Percentiles rank a stretch among this genome's conserved stretches.
These are phyloP conservation scores for Lamellibrachia satsuma DNA, from an alignment of 2,888 invertebrate species.

Conservation along the genomic window DNA sequence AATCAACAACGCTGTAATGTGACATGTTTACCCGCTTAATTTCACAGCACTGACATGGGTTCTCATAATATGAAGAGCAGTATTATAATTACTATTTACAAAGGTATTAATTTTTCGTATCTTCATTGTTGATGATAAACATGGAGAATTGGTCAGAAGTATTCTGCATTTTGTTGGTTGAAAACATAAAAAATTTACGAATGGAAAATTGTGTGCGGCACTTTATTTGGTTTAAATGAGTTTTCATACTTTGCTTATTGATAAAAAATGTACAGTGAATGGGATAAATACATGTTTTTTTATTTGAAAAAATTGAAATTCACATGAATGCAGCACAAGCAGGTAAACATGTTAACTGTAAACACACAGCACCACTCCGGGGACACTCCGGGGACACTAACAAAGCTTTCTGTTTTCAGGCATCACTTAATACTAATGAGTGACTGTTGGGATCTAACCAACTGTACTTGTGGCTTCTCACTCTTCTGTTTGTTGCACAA, in stretches of 20 bases:
- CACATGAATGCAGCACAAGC: not conserved
- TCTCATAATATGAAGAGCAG: not conserved
- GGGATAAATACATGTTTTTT: not conserved
- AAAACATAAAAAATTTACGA: too few species aligned
- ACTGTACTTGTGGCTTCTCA: not conserved
- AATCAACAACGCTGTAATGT: not conserved
- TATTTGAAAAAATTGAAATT: not conserved
- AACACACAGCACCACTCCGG: too few species aligned
- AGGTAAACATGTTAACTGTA: not conserved
- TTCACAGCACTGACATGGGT: not conserved
- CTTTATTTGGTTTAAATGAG: too few species aligned
- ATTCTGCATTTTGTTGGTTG: too few species aligned
- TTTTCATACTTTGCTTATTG: not conserved
- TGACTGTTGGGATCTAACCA: not conserved
- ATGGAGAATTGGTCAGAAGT: too few species aligned
- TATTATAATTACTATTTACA: not conserved
- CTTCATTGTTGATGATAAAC: too few species aligned
- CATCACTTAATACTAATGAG: not conserved
- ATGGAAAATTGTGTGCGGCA: too few species aligned
- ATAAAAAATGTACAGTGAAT: not conserved
- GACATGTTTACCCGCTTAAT: not conserved
- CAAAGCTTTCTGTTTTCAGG: not conserved
- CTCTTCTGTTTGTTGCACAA: not conserved
- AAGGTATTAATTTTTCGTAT: too few species aligned
- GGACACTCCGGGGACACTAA: not conserved